These are phyloP conservation scores for Brevipalpus yothersi DNA, from an alignment of 1,140 invertebrate genomes.

Conservation along the genomic window DNA sequence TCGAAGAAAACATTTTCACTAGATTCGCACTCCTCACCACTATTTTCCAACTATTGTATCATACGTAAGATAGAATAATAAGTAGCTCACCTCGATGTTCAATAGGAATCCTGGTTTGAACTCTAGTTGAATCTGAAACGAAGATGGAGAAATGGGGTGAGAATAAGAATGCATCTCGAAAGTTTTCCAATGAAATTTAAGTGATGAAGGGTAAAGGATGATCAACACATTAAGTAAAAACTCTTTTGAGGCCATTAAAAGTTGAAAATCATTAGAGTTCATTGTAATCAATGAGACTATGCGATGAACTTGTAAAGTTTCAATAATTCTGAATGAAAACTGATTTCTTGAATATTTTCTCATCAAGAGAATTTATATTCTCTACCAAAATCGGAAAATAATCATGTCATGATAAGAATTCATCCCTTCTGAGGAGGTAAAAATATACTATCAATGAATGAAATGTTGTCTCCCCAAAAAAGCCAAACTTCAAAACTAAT, in stretches of 20 bases:
- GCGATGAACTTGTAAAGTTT: neutral
- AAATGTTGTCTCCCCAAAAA: too few species aligned
- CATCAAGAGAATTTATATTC: too few species aligned
- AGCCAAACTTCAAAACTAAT: too few species aligned
- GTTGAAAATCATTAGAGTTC: too few species aligned
- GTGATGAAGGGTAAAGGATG: neutral
- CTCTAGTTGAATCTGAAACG: neutral
- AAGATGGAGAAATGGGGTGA: neutral
- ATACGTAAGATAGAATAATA: neutral
- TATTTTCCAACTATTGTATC: neutral
- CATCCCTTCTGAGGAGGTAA: too few species aligned
- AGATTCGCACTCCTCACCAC: neutral
- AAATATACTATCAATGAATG: too few species aligned
- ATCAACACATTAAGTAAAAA: neutral
- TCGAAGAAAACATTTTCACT: neutral
- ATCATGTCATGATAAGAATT: too few species aligned
- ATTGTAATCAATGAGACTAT: neutral
- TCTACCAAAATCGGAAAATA: too few species aligned
- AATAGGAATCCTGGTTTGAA: neutral
- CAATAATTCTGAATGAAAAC: neutral
- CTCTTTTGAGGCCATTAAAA: neutral
- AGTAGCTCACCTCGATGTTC: neutral
- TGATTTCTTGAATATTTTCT: neutral
- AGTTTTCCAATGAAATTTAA: neutral
- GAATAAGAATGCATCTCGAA: neutral